Percentiles rank a stretch among this genome's conserved stretches.
These are phyloP conservation scores for Epinotia ramella DNA, from an alignment of 2,888 invertebrate genomes.

Conservation along the genomic window DNA sequence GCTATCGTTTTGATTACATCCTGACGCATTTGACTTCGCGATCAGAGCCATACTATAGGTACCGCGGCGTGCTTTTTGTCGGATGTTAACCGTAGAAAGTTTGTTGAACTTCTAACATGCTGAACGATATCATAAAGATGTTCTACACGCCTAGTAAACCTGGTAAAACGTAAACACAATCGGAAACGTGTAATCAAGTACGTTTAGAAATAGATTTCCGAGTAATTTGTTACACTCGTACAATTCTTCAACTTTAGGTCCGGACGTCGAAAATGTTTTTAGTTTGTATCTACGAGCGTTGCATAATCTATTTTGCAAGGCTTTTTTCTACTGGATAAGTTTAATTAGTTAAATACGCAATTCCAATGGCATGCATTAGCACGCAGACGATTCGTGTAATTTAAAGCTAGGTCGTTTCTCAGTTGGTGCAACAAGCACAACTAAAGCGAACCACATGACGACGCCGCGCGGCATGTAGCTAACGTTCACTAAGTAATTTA, in stretches of 20 bases:
- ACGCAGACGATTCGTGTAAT: constrained; percentile 37
- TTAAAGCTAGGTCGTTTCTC: constrained; percentile 43
- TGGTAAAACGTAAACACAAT: constrained; percentile 63
- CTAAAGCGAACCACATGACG: constrained; percentile 64
- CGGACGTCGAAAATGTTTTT: constrained; percentile 13
- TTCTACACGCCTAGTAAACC: constrained; percentile 57
- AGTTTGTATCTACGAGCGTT: background rate
- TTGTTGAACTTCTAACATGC: constrained; percentile 76
- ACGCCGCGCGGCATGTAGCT: constrained; percentile 56
- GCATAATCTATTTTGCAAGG: background rate
- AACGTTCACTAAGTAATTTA: constrained; percentile 66
- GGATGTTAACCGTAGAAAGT: constrained; percentile 57
- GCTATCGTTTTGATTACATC: constrained; percentile 38
- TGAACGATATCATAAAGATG: constrained; percentile 80
- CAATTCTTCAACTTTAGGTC: constrained; percentile 12
- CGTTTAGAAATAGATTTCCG: constrained; percentile 37
- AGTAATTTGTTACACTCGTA: constrained; percentile 18
- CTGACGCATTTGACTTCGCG: constrained; percentile 39
- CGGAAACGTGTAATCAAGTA: constrained; percentile 54
- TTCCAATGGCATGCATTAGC: constrained; percentile 3
- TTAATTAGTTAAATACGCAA: constrained; percentile 31
- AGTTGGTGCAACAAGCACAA: constrained; percentile 47
- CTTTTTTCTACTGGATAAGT: constrained; percentile 18
- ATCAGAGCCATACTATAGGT: constrained; percentile 28
- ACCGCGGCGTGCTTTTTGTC: constrained; percentile 10